These are phyloP conservation scores for Synergus laeviventris DNA, from an alignment of 2,888 invertebrate genomes.

Conservation along the genomic window DNA sequence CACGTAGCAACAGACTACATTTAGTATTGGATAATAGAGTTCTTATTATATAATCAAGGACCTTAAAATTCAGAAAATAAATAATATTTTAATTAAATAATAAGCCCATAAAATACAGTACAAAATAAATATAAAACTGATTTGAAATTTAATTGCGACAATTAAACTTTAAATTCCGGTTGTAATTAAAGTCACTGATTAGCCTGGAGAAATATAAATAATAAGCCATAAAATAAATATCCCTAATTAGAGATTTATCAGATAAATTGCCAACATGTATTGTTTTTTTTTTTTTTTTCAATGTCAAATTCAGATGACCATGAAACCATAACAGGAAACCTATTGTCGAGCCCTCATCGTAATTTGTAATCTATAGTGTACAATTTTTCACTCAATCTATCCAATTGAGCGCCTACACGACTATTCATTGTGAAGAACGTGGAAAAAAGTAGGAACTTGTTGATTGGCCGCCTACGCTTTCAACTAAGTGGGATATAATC, in stretches of 20 bases:
- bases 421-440: conserved; percentile 52
- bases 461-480: conserved; percentile 58
- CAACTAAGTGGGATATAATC: conserved; percentile 14
- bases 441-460: conserved; percentile 54
- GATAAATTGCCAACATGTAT: not conserved
- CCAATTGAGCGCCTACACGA: conserved; percentile 67
- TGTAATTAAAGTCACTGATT: not conserved
- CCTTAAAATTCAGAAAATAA: too few relatives aligned
- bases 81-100: too few relatives aligned
- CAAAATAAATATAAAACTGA: not conserved
- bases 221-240: not conserved
- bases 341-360: conserved; percentile 44
- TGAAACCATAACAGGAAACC: conserved; percentile 34
- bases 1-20: conserved; percentile 63
- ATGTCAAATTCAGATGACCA: conserved; percentile 35
- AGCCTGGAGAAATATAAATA: not conserved
- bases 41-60: too few relatives aligned
- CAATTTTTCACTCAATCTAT: conserved; percentile 62
- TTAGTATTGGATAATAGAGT: too few relatives aligned
- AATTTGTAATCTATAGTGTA: conserved; percentile 59
- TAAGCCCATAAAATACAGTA: not conserved
- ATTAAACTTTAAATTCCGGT: not conserved
- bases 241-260: not conserved
- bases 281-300: conserved; percentile 36
- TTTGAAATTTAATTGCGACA: not conserved